These are phyloP conservation scores for Tortricodes alternella DNA, from an alignment of 2,888 invertebrate species.

Conservation along the genomic window DNA sequence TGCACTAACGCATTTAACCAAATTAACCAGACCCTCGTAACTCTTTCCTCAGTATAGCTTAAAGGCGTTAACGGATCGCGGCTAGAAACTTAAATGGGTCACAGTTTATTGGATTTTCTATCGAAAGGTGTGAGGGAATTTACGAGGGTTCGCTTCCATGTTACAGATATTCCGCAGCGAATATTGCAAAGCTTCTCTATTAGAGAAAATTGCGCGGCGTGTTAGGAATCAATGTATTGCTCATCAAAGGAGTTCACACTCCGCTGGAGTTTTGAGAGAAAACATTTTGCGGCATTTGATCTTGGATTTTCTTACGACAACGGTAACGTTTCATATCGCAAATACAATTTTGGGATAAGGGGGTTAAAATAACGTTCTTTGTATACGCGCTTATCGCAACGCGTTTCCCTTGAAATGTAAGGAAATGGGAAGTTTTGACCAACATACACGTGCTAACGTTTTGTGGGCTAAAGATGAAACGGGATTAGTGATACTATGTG, in stretches of 20 bases:
- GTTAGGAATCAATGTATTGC: slow-evolving; percentile 35
- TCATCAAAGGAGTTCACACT: slow-evolving; percentile 32
- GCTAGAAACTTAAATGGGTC: slow-evolving; percentile 41
- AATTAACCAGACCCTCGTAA: slow-evolving; percentile 37
- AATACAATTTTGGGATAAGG: slow-evolving; percentile 29
- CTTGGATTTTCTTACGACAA: slow-evolving; percentile 22
- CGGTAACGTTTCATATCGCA: slow-evolving; percentile 26
- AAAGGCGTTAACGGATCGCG: slow-evolving; percentile 38
- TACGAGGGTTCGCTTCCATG: slow-evolving; percentile 37
- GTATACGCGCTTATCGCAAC: slow-evolving; percentile 10
- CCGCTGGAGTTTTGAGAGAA: slow-evolving; percentile 18
- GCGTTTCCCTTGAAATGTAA: not conserved
- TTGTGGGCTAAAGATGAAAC: not conserved
- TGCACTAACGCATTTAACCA: slow-evolving; percentile 33
- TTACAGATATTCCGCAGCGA: slow-evolving; percentile 36
- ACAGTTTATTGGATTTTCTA: slow-evolving; percentile 37
- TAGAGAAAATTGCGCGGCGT: slow-evolving; percentile 37
- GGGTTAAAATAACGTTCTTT: slow-evolving; percentile 15
- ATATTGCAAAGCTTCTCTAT: slow-evolving; percentile 33
- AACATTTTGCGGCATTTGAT: slow-evolving; percentile 27
- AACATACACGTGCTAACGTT: not conserved
- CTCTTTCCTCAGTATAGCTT: slow-evolving; percentile 36
- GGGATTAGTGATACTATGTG: not conserved
- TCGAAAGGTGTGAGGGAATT: slow-evolving; percentile 37
- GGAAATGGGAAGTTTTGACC: slow-evolving; percentile 3